Conservation (phyloP, 2,797 vertebrate species). For the Clarias laeviceps region DNA sequence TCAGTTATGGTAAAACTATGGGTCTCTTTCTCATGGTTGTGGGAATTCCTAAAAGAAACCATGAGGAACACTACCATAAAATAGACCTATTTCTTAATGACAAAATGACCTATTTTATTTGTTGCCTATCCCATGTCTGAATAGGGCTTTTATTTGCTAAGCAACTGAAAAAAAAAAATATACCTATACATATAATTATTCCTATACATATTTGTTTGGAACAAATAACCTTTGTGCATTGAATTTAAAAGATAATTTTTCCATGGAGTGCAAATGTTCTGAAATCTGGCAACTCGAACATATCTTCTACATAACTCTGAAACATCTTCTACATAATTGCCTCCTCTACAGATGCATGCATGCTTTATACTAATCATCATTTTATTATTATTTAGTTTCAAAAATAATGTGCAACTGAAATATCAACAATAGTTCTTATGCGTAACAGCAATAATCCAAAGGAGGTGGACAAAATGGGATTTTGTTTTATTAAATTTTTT, state of each 20-base stretch:
- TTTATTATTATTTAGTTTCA: not conserved
- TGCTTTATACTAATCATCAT: not conserved
- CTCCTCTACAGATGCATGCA: not conserved
- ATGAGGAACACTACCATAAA: no score
- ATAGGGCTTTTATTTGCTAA: not conserved
- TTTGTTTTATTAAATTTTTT: not conserved
- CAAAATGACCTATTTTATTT: no score
- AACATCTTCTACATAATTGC: not conserved
- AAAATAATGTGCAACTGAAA: not conserved
- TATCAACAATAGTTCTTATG: not conserved
- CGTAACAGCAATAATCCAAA: not conserved
- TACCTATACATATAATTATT: no score
- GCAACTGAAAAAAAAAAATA: not conserved
- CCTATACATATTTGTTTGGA: not conserved
- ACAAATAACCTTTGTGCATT: not conserved
- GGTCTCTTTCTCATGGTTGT: no score
- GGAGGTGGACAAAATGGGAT: not conserved
- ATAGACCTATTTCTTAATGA: no score
- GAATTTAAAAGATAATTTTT: not conserved
- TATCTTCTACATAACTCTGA: no score
- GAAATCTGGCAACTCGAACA: not conserved
- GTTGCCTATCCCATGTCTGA: no score
- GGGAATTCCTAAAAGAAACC: no score
- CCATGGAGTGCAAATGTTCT: not conserved
- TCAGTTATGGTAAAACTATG: no score